Evolutionary conservation across 2,888 invertebrate genomes (phyloP), one percentile per base, ranked within the genome.

Genomic region (Melinaea marsaeus): DNA sequence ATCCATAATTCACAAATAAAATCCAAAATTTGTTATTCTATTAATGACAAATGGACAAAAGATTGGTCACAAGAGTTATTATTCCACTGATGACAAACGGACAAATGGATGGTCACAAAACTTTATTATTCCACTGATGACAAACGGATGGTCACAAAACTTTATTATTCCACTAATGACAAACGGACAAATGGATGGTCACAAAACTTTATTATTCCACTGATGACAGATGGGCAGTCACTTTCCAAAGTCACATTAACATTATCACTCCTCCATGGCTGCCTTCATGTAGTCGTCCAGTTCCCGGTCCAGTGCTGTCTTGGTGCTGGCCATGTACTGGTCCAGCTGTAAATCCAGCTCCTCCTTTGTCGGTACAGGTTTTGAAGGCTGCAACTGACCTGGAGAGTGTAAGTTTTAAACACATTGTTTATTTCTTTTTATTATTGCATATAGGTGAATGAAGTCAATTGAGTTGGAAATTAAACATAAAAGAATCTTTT

Each of bases 261-360:
- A 63, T 33, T 32, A n/a, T 42, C 55, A 55, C 56, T 57, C 37
- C 13, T 70, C 75, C 73, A 74, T 70, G 0, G 72, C 72, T 33
- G 66, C 69, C 62, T 73, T 71, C 88, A 89, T 93, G 73, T 93
- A 93, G 0, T 79, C 78, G 54, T 93, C 93, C 0, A 93, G 76
- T 66, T 93, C 92, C n/a, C 81, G 79, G 77, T 94, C 93, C 0
- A 93, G 82, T 0, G 86, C 85, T 0, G 85, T 82, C 74, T 92
- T 93, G 34, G 93, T 93, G 72, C 92, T 92, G 3, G 94, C 91
- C 95, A 95, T 95, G 83, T 95, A 95, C 63, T 92, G 92, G 71
- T 95, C 95, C 45, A 95, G 79, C 73, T 95, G 93, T n/a, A 90
- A 90, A 73, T 95, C 95, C 61, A 95, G 78, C 75, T 94, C 92